Evolutionary conservation across 1,140 invertebrate species (phyloP), one percentile per base, ranked within the genome.

Genomic region (Lepeophtheirus salmonis): DNA sequence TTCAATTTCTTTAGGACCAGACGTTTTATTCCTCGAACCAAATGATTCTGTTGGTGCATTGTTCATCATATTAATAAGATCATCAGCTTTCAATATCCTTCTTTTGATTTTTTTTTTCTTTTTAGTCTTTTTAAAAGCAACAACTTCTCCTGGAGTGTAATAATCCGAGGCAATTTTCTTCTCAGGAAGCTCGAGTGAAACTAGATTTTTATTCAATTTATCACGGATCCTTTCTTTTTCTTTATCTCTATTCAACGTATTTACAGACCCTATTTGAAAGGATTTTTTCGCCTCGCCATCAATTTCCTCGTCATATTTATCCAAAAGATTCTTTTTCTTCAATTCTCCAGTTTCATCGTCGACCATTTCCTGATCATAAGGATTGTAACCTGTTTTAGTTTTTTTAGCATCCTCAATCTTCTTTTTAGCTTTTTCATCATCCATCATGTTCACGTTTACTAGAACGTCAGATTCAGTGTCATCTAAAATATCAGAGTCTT

Each of bases 271-370:
- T 14, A 66, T 41, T 41, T 78, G 70, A 74, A 97, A 97, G 50
- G 79, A 83, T 50, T 82, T 78, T 59, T 78, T 80, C 66, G 84
- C 83, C 41, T 71, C 71, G 1, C 87, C 88, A 51, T 85, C 80
- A 50, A 97, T 83, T 72, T 96, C 90, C 68, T 96, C 91, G 72
- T 97, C 90, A 72, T 98, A 98, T 75, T 98, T 96, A 62, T 80
- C 74, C 4, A 98, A 76, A 17, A 92, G 68, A 67, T 77, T 68
- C 73, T 81, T 76, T 69, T 81, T 66, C 71, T 78, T 73, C 64
- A 81, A 74, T 68, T 83, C 78, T 58, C 87, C 86, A 69, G 80
- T 79, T 12, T 18, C 41, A 66, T 88, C 81, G 72, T 91, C 86
- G 56, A 80, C 79, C 67, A 90, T 82, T 65, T 84, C 80, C 25